phyloP scores from a whole-genome alignment of 2,797 vertebrate species.

The Hafferia zeledoni region DNA sequence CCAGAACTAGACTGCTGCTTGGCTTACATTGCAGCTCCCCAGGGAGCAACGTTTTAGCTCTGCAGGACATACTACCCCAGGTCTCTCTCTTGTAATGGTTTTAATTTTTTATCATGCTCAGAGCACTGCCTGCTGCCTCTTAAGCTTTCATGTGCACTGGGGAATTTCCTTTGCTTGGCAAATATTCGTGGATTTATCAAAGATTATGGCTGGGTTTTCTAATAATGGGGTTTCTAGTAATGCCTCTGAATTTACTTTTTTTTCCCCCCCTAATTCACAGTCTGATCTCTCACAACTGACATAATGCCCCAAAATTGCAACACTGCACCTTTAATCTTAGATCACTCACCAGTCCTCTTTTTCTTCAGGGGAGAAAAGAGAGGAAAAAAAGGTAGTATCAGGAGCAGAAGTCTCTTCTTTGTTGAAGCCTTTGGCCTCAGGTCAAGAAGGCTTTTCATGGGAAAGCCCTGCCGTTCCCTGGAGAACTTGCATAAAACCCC shows the following conservation, averaged over 20 bases:
- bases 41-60: not conserved
- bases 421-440: conserved; percentile 32
- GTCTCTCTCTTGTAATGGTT: not conserved
- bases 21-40: not conserved
- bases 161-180: conserved; percentile 10
- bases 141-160: not conserved
- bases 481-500: conserved; percentile 23
- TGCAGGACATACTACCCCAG: not conserved
- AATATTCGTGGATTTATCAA: not conserved
- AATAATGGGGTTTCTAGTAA: not conserved
- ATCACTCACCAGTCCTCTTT: conserved; percentile 5
- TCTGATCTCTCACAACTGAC: conserved; percentile 3
- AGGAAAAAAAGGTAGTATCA: not conserved
- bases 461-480: not conserved
- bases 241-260: not conserved
- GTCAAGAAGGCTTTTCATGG: conserved; percentile 40
- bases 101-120: not conserved
- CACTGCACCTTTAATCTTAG: conserved; percentile 32
- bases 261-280: accelerated
- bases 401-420: conserved; percentile 41
- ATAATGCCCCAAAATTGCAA: conserved; percentile 10
- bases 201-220: conserved; percentile 18
- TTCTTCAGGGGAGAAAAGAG: conserved; percentile 2
- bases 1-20: not conserved
- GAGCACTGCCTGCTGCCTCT: conserved; percentile 21